A percentile compares a stretch with the other conserved stretches of the same genome.
These are phyloP conservation scores for Tetraodon nigroviridis DNA, from an alignment of 2,113 vertebrate genomes.

Conservation along the genomic window DNA sequence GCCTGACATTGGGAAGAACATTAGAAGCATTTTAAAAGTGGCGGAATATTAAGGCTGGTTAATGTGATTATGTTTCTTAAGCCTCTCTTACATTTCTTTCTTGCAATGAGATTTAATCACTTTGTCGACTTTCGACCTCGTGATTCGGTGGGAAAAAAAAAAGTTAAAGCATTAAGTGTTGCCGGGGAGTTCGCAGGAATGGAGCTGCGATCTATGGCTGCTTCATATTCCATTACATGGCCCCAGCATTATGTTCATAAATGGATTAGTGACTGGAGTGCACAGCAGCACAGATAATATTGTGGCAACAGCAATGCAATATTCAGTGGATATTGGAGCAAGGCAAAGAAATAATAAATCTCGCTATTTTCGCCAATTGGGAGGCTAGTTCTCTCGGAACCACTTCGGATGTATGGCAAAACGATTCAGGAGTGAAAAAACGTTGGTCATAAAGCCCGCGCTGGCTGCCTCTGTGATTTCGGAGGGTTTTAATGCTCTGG, in stretches of 20 bases:
- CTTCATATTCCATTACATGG: slow-evolving; percentile 61
- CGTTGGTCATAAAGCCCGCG: slow-evolving; percentile 3
- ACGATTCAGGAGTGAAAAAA: slow-evolving; percentile 1
- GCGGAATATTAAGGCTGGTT: slow-evolving; percentile 58
- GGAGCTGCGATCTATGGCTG: slow-evolving; percentile 43
- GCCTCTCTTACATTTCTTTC: slow-evolving; percentile 56
- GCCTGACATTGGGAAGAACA: slow-evolving; percentile 36
- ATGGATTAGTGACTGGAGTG: slow-evolving; percentile 62
- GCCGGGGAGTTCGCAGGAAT: slow-evolving; percentile 23
- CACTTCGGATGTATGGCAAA: slow-evolving; percentile 6
- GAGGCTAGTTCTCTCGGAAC: slow-evolving; percentile 5
- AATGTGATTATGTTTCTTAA: slow-evolving; percentile 68
- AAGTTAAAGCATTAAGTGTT: slow-evolving; percentile 29
- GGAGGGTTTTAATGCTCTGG: slow-evolving; percentile 14
- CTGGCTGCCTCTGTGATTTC: background rate
- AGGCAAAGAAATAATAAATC: background rate
- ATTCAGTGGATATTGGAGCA: slow-evolving; percentile 24
- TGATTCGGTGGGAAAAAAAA: slow-evolving; percentile 1
- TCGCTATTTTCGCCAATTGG: slow-evolving; percentile 16
- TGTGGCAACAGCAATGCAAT: slow-evolving; percentile 41
- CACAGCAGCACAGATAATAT: slow-evolving; percentile 50
- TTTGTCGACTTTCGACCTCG: slow-evolving; percentile 54
- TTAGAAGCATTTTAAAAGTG: slow-evolving; percentile 19
- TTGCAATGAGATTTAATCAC: slow-evolving; percentile 34
- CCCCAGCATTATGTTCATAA: slow-evolving; percentile 57